Evolutionary conservation across 2,113 vertebrate genomes (phyloP).

Genomic region (Eonycteris spelaea): DNA sequence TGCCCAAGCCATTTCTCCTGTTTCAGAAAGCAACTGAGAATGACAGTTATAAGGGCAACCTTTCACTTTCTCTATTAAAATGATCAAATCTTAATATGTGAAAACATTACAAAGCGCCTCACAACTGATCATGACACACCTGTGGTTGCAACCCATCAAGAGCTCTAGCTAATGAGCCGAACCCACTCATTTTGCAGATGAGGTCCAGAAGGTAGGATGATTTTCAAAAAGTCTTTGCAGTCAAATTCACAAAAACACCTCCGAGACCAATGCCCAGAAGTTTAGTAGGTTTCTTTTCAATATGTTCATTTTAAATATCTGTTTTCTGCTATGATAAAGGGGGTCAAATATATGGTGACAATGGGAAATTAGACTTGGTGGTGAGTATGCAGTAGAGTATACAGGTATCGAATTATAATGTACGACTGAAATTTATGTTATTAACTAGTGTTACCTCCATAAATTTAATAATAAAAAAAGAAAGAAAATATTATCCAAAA

Average conservation of each 20-base stretch:
- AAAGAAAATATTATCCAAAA: background rate
- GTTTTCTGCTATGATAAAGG: background rate
- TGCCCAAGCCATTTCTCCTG: background rate
- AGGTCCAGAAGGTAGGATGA: background rate
- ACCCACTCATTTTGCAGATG: background rate
- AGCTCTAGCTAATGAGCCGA: background rate
- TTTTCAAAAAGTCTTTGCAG: background rate
- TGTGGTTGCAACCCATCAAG: background rate
- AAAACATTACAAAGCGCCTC: background rate
- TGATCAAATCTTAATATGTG: background rate
- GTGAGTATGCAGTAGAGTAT: background rate
- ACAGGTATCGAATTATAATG: background rate
- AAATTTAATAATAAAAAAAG: background rate
- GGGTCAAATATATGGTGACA: background rate
- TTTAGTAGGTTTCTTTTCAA: background rate
- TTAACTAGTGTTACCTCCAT: background rate
- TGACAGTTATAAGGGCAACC: background rate
- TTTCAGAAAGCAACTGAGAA: background rate
- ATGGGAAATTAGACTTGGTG: background rate
- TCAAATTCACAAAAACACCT: background rate
- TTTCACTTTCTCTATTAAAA: background rate
- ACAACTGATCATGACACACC: background rate
- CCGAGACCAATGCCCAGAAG: background rate
- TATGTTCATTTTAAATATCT: background rate
- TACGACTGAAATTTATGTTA: background rate